These are phyloP conservation scores for Channallabes apus DNA, from an alignment of 2,797 vertebrate species.

Conservation along the genomic window DNA sequence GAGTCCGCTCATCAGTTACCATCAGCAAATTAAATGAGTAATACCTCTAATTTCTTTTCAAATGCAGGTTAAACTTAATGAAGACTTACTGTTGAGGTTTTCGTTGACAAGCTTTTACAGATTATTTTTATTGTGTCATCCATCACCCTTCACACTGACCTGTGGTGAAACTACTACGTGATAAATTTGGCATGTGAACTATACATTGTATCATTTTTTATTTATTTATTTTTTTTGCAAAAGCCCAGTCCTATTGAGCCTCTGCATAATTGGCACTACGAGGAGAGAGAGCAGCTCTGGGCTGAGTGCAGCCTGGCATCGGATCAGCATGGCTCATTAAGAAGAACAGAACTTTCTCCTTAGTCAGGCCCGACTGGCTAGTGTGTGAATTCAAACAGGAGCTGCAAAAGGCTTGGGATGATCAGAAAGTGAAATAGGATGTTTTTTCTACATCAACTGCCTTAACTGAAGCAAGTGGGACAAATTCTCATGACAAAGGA, in stretches of 20 bases:
- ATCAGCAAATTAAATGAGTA: slow-evolving; percentile 37
- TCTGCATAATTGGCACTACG: slow-evolving; percentile 46
- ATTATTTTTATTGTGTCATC: slow-evolving; percentile 25
- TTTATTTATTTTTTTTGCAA: slow-evolving; percentile 48
- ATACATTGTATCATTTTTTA: slow-evolving; percentile 41
- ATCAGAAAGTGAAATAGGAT: slow-evolving; percentile 44
- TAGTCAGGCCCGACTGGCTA: slow-evolving; percentile 37
- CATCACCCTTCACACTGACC: slow-evolving; percentile 19
- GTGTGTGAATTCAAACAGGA: slow-evolving; percentile 48
- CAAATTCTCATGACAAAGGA: slow-evolving; percentile 43
- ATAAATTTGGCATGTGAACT: slow-evolving; percentile 48
- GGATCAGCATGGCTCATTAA: slow-evolving; percentile 40
- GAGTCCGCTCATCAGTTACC: slow-evolving; percentile 37
- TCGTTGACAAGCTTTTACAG: slow-evolving; percentile 12
- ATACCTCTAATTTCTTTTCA: slow-evolving; percentile 32
- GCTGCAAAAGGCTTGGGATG: slow-evolving; percentile 50
- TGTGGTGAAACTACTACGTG: slow-evolving; percentile 28
- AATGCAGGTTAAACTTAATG: slow-evolving; percentile 25
- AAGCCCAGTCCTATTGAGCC: slow-evolving; percentile 52
- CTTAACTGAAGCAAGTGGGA: slow-evolving; percentile 37
- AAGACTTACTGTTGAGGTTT: slow-evolving; percentile 8
- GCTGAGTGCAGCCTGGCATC: slow-evolving; percentile 43
- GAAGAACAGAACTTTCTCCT: slow-evolving; percentile 46
- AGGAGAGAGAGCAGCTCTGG: slow-evolving; percentile 34
- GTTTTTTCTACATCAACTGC: slow-evolving; percentile 17